A percentile compares a stretch with the other conserved stretches of the same genome.
Evolutionary conservation across 2,113 vertebrate species (phyloP).

Genomic region (Pluvialis apricaria): DNA sequence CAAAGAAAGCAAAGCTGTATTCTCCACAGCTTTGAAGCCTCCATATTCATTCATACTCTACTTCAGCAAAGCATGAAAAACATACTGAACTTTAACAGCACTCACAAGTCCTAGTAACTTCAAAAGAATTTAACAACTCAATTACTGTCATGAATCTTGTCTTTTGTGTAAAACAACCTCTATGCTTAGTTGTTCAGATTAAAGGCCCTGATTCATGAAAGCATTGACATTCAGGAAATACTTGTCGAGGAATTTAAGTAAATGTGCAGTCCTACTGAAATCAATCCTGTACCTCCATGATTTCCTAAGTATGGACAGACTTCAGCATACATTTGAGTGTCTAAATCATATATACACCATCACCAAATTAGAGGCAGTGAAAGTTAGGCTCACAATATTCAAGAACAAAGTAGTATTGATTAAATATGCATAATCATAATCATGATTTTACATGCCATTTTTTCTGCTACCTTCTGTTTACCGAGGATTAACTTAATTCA

Average conservation of each 20-base stretch:
- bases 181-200: not conserved
- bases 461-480: not conserved
- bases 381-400: not conserved
- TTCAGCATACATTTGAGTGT: not conserved
- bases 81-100: not conserved
- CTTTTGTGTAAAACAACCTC: not conserved
- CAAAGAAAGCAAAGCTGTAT: not conserved
- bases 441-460: not conserved
- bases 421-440: not conserved
- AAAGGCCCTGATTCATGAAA: not conserved
- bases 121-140: not conserved
- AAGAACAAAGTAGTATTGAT: not conserved
- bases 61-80: not conserved
- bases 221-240: not conserved
- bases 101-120: not conserved
- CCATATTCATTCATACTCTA: not conserved
- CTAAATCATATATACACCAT: not conserved
- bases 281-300: not conserved
- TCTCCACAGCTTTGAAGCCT: not conserved
- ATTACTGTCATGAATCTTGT: not conserved
- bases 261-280: not conserved
- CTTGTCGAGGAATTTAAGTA: not conserved
- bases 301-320: not conserved
- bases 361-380: not conserved
- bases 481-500: conserved; percentile 3